Evolutionary conservation across 1,140 invertebrate species (phyloP).

Genomic region (Octopus bimaculoides): DNA sequence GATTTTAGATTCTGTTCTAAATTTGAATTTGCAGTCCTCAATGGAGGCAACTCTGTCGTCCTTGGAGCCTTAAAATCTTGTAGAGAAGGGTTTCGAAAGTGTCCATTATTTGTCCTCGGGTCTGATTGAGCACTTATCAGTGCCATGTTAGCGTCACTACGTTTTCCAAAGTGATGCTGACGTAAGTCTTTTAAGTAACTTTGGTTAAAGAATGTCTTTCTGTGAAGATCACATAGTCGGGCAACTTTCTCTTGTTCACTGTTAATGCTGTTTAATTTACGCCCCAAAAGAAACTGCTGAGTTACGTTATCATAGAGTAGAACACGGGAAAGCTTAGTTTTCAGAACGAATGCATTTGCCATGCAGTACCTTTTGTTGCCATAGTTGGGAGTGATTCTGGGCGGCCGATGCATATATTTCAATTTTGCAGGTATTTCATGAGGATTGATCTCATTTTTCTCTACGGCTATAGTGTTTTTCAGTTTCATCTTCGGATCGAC

Average conservation of each 20-base stretch:
- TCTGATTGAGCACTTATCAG: too few relatives aligned
- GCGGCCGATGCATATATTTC: slow-evolving; percentile 30
- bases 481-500: too few relatives aligned
- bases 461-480: too few relatives aligned
- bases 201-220: slow-evolving; percentile 31
- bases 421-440: too few relatives aligned
- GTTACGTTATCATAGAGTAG: slow-evolving; percentile 50
- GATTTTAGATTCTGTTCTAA: too few relatives aligned
- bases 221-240: slow-evolving; percentile 38
- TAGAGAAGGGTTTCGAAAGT: too few relatives aligned
- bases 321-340: slow-evolving; percentile 46
- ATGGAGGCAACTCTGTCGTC: too few relatives aligned
- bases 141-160: too few relatives aligned
- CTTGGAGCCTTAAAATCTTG: too few relatives aligned
- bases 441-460: too few relatives aligned
- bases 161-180: neutral
- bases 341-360: slow-evolving; percentile 25
- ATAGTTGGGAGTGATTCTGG: slow-evolving; percentile 48
- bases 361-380: slow-evolving; percentile 29
- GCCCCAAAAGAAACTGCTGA: slow-evolving; percentile 46
- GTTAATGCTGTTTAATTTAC: slow-evolving; percentile 39
- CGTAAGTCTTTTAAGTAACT: neutral
- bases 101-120: too few relatives aligned
- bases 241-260: slow-evolving; percentile 34
- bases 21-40: too few relatives aligned